Evolutionary conservation across 2,888 invertebrate species (phyloP), one percentile per base, ranked within the genome.

Genomic region (Ichneumon xanthorius): DNA sequence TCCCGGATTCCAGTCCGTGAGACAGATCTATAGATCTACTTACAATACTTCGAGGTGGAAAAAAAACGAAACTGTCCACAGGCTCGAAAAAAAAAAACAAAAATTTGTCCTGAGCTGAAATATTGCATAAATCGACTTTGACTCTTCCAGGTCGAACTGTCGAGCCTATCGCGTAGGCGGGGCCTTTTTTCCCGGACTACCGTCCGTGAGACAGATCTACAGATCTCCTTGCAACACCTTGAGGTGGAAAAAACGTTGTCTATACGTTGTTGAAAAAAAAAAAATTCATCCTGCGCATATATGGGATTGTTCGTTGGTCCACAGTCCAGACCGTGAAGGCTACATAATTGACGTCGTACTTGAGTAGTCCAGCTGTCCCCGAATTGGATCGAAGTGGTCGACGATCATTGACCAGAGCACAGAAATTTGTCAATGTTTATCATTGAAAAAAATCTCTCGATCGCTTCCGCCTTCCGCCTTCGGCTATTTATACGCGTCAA

Each of bases 131-230:
- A 55, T 26, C 30, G 68, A 71, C 53, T 58, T n/a, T 45, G 58
- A 68, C 55, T 40, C 26, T 68, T 61, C 33, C 78, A 30, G 78
- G 67, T 67, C 67, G 67, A 50, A n/a, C 48, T 19, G 48, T 30
- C 30, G 58, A n/a, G 73, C 22, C 63, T 65, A 16, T 55, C 68
- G 50, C 30, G 79, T 83, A 63, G 75, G 70, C 53, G 61, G 68
- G 22, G 37, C 22, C 45, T 53, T 45, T 61, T 50, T 73, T 30
- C n/a, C 71, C 14, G 30, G 63, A 79, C 70, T 6, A 33, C 6
- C 33, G 33, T 33, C 33, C 6, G 33, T 0, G 33, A 33, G 33
- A 33, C 33, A 33, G 33, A 33, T 33, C 33, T 33, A 33, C 6
- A 6, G 33, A 37, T 9, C 9, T 7, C 6, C 37, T 37, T 37